Evolutionary conservation across 2,113 vertebrate species (phyloP), one percentile per base, ranked within the genome.

Genomic region (Corythornis madagascariensis): DNA sequence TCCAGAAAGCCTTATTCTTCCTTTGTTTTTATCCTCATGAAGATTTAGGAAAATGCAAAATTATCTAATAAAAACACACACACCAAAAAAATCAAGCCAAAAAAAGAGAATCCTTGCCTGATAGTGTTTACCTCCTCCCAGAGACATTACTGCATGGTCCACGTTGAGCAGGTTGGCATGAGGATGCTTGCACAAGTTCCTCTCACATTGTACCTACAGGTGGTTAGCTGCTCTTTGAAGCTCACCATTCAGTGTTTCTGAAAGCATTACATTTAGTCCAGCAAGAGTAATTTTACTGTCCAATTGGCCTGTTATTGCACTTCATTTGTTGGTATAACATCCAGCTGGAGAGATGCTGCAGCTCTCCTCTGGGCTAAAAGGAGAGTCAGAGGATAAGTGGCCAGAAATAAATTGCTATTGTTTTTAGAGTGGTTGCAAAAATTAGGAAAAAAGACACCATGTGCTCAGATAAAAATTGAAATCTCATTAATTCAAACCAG

Each of bases 401-500:
- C 89, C 13, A 40, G 24, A 86, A 18, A 67, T 8, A 76, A 83
- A 95, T 83, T 92, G 57, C 45, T 83, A 21, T 25, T 86, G 74
- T 35, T 90, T 91, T 88, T 83, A 85, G 26, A 80, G 15, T 47
- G 35, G 45, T 82, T 40, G 15, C 64, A 91, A 59, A 86, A 77
- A 64, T 40, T 50, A 70, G 56, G 72, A 81, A 86, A 93, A 96
- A 96, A 78, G 31, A 67, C 38, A 10, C 48, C 88, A 85, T 63
- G 50, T 50, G 8, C 74, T 95, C 4, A 2, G 43, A 63, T 53
- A 84, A 89, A 90, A 86, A 59, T 79, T 86, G 63, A 83, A 89
- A 89, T 84, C 81, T 89, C 83, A 73, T 97, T 56, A 19, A 64
- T 94, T 92, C 55, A 95, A 96, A 80, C 31, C 60, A 65, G 43